Percentiles rank a stretch among this genome's conserved stretches.
These are phyloP conservation scores for Procambarus clarkii DNA, from an alignment of 1,140 invertebrate genomes.

Conservation along the genomic window DNA sequence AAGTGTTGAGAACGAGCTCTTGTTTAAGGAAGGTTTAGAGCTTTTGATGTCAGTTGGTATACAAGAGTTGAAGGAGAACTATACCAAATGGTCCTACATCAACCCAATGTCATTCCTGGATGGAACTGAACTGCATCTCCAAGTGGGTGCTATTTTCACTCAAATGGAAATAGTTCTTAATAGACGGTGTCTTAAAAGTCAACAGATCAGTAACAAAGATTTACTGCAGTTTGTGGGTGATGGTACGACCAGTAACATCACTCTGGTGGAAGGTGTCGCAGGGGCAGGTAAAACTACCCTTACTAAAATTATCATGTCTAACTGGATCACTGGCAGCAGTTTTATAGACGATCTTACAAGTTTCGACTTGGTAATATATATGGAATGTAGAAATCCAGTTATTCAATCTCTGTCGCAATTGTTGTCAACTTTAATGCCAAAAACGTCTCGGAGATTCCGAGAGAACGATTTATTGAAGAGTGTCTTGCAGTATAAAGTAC, in stretches of 20 bases:
- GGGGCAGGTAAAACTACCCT: conserved; percentile 32
- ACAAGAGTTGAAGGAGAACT: neutral
- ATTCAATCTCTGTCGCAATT: conserved; percentile 15
- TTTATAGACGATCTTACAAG: neutral
- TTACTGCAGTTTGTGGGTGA: too few relatives aligned
- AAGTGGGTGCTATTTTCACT: conserved; percentile 19
- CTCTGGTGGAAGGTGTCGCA: conserved; percentile 13
- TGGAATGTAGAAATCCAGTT: conserved; percentile 31
- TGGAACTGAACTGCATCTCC: neutral
- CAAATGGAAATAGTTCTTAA: conserved; percentile 23
- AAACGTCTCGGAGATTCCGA: conserved; percentile 21
- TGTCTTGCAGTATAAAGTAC: neutral
- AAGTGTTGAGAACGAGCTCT: neutral
- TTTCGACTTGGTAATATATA: conserved; percentile 2
- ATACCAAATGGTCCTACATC: conserved; percentile 19
- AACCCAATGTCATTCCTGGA: conserved; percentile 30
- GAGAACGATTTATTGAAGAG: conserved; percentile 6
- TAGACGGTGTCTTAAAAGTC: neutral
- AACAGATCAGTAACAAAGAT: too few relatives aligned
- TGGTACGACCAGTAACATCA: neutral
- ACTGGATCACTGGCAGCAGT: conserved; percentile 20
- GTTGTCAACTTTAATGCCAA: conserved; percentile 18
- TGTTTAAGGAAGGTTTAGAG: neutral
- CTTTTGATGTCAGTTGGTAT: neutral
- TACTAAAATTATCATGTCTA: neutral